Evolutionary conservation across 2,888 invertebrate genomes (phyloP).

Genomic region (Sesia apiformis): DNA sequence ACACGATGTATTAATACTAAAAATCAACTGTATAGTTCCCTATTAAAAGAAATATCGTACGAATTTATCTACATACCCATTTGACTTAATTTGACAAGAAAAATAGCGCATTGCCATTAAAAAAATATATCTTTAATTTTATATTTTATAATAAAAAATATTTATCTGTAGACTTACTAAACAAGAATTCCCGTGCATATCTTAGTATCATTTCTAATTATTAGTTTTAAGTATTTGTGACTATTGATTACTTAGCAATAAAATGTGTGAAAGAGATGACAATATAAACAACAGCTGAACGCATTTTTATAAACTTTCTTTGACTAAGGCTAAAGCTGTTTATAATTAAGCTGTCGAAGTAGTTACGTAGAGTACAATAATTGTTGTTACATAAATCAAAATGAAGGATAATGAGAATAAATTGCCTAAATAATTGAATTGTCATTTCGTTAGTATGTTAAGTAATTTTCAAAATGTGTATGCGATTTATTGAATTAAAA

Average conservation of each 20-base stretch:
- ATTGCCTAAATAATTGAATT: background rate
- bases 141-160: background rate
- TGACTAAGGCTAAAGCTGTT: background rate
- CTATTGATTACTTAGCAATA: conserved; percentile 6
- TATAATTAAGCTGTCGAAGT: background rate
- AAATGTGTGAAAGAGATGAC: background rate
- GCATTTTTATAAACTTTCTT: background rate
- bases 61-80: too few relatives aligned
- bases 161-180: background rate
- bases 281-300: background rate
- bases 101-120: too few relatives aligned
- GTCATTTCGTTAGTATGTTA: background rate
- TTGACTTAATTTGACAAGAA: too few relatives aligned
- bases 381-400: too few relatives aligned
- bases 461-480: too few relatives aligned
- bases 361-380: background rate
- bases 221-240: conserved; percentile 24
- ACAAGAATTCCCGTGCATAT: background rate
- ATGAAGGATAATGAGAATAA: background rate
- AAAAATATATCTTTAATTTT: too few relatives aligned
- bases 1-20: too few relatives aligned
- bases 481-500: too few relatives aligned
- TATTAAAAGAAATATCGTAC: too few relatives aligned
- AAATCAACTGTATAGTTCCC: too few relatives aligned
- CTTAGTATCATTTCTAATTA: conserved; percentile 13